These are phyloP conservation scores for Amiota communis DNA, from an alignment of 2,888 invertebrate species.

Conservation along the genomic window DNA sequence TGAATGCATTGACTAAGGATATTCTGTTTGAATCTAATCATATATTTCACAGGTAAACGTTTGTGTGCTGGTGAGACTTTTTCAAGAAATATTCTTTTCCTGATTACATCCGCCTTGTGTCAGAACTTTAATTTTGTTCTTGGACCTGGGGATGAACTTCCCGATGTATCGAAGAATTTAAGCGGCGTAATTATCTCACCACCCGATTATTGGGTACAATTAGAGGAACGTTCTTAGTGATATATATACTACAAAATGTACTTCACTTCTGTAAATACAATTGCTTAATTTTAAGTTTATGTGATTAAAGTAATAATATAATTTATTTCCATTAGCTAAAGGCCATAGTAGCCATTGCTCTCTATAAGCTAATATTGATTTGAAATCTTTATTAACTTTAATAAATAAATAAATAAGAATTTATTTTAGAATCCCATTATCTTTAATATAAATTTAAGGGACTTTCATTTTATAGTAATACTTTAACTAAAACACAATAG, in stretches of 20 bases:
- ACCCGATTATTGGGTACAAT: slow-evolving; percentile 77
- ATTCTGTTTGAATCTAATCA: not conserved
- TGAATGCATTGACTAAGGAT: not conserved
- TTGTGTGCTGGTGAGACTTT: slow-evolving; percentile 83
- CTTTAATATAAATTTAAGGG: too few relatives aligned
- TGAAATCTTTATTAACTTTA: too few relatives aligned
- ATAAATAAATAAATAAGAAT: too few relatives aligned
- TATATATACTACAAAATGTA: not conserved
- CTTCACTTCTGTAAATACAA: too few relatives aligned
- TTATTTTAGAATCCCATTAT: too few relatives aligned
- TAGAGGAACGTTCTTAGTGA: slow-evolving; percentile 60
- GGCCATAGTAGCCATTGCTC: too few relatives aligned
- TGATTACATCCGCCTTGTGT: slow-evolving; percentile 77
- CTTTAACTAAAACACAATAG: too few relatives aligned
- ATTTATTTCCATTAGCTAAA: too few relatives aligned
- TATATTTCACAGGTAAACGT: slow-evolving; percentile 75
- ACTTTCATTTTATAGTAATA: too few relatives aligned
- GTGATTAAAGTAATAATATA: too few relatives aligned
- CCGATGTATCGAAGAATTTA: slow-evolving; percentile 70
- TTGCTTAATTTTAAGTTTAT: too few relatives aligned
- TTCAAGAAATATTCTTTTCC: slow-evolving; percentile 79
- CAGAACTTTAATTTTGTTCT: slow-evolving; percentile 78
- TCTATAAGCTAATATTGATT: too few relatives aligned
- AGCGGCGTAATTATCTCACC: slow-evolving; percentile 76
- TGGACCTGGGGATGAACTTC: slow-evolving; percentile 74